Conservation (phyloP, 1,140 invertebrate species). For the Sitophilus oryzae region DNA sequence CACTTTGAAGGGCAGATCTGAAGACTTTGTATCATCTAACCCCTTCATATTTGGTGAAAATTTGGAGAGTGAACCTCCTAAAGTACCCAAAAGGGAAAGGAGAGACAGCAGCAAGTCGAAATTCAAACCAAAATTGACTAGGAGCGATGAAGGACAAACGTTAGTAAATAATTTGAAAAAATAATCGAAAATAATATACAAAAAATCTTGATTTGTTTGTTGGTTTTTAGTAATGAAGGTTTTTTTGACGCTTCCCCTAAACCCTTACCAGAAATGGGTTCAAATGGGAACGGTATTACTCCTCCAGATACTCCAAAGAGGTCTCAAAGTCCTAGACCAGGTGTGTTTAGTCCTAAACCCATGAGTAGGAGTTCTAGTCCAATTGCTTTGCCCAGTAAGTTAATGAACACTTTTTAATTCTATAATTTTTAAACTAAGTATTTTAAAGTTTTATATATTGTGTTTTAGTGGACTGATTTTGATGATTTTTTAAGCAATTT, state of each 20-base stretch:
- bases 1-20: conserved; percentile 29
- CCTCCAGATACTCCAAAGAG: conserved; percentile 64
- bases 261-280: conserved; percentile 53
- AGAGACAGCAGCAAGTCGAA: conserved; percentile 54
- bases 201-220: background rate
- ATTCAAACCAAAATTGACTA: conserved; percentile 67
- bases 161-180: conserved; percentile 45
- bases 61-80: conserved; percentile 34
- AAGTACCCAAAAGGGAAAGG: conserved; percentile 43
- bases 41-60: conserved; percentile 55
- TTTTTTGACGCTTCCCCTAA: conserved; percentile 9
- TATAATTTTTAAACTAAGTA: background rate
- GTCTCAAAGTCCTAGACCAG: conserved; percentile 50
- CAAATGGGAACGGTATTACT: conserved; percentile 72
- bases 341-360: conserved; percentile 46
- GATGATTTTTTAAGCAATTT: too few species aligned
- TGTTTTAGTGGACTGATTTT: too few species aligned
- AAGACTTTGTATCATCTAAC: conserved; percentile 44
- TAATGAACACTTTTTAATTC: background rate
- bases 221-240: conserved; percentile 15
- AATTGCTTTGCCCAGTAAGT: conserved; percentile 50
- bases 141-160: conserved; percentile 53
- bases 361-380: conserved; percentile 56
- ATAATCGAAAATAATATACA: background rate
- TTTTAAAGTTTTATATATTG: too few species aligned